Evolutionary conservation across 2,888 invertebrate genomes (phyloP).

Genomic region (Heliconius cydno): DNA sequence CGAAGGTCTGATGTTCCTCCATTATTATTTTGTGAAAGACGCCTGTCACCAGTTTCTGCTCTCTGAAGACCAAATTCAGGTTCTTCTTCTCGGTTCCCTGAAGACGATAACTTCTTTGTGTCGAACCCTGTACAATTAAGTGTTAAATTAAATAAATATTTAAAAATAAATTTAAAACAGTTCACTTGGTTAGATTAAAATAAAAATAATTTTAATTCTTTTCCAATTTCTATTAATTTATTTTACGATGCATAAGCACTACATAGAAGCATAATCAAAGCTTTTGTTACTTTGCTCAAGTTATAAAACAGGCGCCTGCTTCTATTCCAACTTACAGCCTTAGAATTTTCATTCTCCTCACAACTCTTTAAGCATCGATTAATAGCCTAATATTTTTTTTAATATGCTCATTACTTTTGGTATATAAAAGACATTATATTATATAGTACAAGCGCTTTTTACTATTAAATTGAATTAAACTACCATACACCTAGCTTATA

Average conservation of each 20-base stretch:
- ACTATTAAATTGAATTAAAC: neutral
- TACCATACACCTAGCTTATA: neutral
- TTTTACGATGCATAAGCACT: conserved; percentile 29
- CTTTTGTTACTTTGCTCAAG: conserved; percentile 29
- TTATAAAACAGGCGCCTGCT: conserved; percentile 11
- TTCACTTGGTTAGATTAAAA: neutral
- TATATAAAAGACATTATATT: conserved; percentile 10
- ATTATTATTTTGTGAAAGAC: conserved; percentile 68
- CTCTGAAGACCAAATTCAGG: conserved; percentile 88
- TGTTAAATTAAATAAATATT: neutral
- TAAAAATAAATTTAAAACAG: neutral
- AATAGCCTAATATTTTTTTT: neutral
- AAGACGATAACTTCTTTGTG: conserved; percentile 83
- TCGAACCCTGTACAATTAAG: conserved; percentile 80
- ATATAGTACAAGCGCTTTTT: conserved; percentile 2
- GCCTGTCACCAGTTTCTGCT: conserved; percentile 85
- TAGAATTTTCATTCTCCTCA: neutral
- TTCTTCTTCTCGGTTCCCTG: conserved; percentile 85
- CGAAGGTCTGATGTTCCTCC: conserved; percentile 85
- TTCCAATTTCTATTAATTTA: neutral
- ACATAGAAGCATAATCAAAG: conserved; percentile 35
- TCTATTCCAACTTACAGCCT: neutral
- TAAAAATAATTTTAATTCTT: neutral
- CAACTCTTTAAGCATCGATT: conserved; percentile 10
- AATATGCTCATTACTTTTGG: neutral